Conservation (phyloP, 2,113 vertebrate genomes). For the Megaptera novaeangliae region DNA sequence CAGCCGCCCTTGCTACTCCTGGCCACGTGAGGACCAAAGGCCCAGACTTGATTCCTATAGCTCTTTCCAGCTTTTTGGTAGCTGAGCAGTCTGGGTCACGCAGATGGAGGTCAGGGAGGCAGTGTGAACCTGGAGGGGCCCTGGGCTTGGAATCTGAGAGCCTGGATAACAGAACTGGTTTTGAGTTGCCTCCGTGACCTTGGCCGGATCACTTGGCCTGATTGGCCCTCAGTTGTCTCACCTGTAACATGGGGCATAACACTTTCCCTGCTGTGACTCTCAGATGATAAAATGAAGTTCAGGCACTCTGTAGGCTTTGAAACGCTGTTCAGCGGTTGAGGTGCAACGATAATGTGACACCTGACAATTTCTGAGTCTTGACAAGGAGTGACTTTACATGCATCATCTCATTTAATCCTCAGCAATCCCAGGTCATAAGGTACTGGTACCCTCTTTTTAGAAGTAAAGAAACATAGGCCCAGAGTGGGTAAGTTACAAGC, state of each 20-base stretch:
- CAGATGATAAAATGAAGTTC: neutral
- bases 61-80: neutral
- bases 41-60: neutral
- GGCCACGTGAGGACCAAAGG: neutral
- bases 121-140: neutral
- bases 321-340: neutral
- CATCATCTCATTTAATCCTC: neutral
- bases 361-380: neutral
- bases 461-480: neutral
- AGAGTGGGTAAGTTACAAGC: neutral
- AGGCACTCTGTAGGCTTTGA: neutral
- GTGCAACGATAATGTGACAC: neutral
- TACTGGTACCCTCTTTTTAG: neutral
- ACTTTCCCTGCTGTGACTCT: neutral
- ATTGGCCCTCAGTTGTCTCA: neutral
- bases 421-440: neutral
- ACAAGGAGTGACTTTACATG: neutral
- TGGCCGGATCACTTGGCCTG: neutral
- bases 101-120: neutral
- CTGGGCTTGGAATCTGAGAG: neutral
- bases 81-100: neutral
- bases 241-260: neutral
- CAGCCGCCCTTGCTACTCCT: neutral
- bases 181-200: neutral
- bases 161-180: fast-evolving